Evolutionary conservation across 2,113 vertebrate genomes (phyloP), one percentile per base, ranked within the genome.

Genomic region (Tachysurus vachellii): DNA sequence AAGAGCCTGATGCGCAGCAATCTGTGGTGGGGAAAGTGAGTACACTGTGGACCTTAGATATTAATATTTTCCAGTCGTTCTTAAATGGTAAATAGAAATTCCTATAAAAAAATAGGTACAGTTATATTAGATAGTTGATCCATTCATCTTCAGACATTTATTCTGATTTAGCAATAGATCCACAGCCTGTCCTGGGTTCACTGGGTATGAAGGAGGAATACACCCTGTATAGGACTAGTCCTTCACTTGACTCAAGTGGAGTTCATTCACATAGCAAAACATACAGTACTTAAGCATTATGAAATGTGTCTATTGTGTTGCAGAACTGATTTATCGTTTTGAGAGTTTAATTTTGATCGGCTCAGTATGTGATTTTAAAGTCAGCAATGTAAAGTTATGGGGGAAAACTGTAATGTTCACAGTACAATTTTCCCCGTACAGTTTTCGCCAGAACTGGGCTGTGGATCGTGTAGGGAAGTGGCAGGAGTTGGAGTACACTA

Each of bases 21-120:
- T 89, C 95, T 97, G 87, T 99, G 98, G 98, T 99, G 98, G 98
- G 98, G 98, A 89, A 99, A 99, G 98, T 99, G 91, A 97, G 98
- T 97, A 86, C 54, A 42, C 2, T 2, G 56, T 77, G 56, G 21
- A 50, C 44, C 5, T 50, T 77, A 16, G 13, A 31, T 26, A 28
- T 79, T 79, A 28, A 56, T 54, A 76, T 44, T 5, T 76, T 76
- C 26, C 21, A 68, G 21, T 62, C 42, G 28, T 47, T 73, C 36
- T 73, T 44, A 12, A 23, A 73, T 23, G 68, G 66, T 70, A 70
- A 70, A 28, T 28, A 70, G n/a, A 36, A 70, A 36, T 28, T 28
- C n/a, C 26, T 28, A 26, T 66, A 13, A 66, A 26, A 64, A n/a
- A 66, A n/a, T 66, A 28, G 62, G 59, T 8, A 61, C 19, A 26